Evolutionary conservation across 2,888 invertebrate species (phyloP).

Genomic region (Podabrus alpinus): DNA sequence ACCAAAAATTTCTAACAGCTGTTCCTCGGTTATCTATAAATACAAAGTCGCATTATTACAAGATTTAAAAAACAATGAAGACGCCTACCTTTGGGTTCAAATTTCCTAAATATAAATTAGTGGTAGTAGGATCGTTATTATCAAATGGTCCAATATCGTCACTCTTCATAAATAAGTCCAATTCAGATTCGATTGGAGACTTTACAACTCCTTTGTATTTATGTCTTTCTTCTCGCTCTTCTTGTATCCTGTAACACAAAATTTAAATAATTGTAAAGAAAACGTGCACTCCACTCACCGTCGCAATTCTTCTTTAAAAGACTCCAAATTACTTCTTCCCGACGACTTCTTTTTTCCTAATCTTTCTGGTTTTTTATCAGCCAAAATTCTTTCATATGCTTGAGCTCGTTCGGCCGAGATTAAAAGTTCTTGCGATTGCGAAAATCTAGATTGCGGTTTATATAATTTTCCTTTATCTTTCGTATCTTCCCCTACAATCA

Average conservation of each 20-base stretch:
- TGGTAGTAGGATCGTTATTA: constrained; percentile 95
- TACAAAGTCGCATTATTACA: neutral
- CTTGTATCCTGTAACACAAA: constrained; percentile 78
- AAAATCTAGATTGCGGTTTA: constrained; percentile 82
- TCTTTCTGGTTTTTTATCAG: constrained; percentile 69
- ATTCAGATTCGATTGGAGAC: constrained; percentile 54
- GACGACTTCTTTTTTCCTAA: constrained; percentile 72
- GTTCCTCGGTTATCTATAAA: constrained; percentile 87
- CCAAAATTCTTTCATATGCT: constrained; percentile 68
- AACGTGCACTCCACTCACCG: constrained; percentile 65
- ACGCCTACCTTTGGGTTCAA: constrained; percentile 86
- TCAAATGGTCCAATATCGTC: constrained; percentile 82
- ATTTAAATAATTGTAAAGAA: constrained; percentile 13
- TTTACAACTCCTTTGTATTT: constrained; percentile 80
- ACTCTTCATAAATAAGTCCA: constrained; percentile 53
- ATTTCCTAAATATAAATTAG: constrained; percentile 96
- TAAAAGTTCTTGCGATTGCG: constrained; percentile 59
- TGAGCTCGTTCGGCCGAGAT: constrained; percentile 69
- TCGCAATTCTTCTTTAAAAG: constrained; percentile 97
- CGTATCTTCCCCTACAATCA: constrained; percentile 76
- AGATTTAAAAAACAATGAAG: neutral
- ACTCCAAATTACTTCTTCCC: constrained; percentile 93
- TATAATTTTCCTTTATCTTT: constrained; percentile 90
- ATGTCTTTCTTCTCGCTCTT: constrained; percentile 94
- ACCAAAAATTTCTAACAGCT: constrained; percentile 97